Percentiles rank a stretch among this genome's conserved stretches.
phyloP scores from a whole-genome alignment of 2,888 invertebrate species.

The Pristionchus arcanus region DNA sequence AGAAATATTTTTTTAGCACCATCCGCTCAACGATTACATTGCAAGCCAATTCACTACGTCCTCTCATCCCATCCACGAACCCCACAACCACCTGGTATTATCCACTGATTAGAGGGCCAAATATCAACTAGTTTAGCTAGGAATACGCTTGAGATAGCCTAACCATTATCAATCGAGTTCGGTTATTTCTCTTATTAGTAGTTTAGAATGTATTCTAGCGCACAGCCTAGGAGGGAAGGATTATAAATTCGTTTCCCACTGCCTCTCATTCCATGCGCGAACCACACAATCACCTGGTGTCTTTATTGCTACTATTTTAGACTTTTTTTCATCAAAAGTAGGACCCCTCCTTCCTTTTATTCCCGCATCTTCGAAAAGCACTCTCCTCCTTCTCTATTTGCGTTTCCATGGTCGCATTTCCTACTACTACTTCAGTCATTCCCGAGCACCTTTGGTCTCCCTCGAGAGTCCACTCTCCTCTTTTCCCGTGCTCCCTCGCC shows the following conservation, averaged over 20 bases:
- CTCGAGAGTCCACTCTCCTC: background rate
- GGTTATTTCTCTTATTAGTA: no score
- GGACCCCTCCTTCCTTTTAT: slow-evolving; percentile 4
- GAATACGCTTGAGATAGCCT: no score
- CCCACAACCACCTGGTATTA: background rate
- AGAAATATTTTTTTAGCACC: background rate
- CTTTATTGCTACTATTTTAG: background rate
- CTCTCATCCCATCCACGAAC: background rate
- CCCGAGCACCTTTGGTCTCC: slow-evolving; percentile 30
- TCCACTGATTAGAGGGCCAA: background rate
- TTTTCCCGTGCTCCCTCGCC: background rate
- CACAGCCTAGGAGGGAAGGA: background rate
- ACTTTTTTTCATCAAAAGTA: background rate
- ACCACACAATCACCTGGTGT: background rate
- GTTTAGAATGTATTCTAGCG: background rate
- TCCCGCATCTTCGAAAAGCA: background rate
- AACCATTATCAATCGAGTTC: no score
- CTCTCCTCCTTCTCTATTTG: slow-evolving; percentile 53
- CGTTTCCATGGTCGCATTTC: slow-evolving; percentile 24
- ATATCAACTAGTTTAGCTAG: no score
- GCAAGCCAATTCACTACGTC: background rate
- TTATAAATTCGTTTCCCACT: background rate
- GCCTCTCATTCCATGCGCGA: background rate
- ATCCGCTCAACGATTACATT: background rate
- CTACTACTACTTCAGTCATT: background rate